Base-by-base conservation (phyloP, 2,888 invertebrate species). In the Labia minor region DNA sequence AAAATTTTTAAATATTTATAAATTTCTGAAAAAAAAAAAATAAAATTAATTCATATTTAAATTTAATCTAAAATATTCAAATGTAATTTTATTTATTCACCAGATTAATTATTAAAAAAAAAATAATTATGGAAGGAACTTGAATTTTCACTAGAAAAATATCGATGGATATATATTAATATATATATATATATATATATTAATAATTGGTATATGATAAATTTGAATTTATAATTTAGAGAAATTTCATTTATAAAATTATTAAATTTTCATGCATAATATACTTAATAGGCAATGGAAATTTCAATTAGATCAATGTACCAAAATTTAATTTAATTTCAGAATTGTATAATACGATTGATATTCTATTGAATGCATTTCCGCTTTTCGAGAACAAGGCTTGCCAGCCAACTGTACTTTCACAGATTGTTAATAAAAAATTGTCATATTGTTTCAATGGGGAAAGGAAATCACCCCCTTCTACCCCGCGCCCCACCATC, bases 371-470 rank as follows among this genome's bases (percentile, higher is more conserved):
- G 8, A 49, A 49, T 49, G 49, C 16, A 49, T 49, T 49, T 49
- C 49, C 49, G 49, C 49, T 49, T 49, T 49, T 49, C 14, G 3
- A n/a, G 49, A 49, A 49, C 14, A 11, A 49, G 49, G 49, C n/a
- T 49, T 49, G 2, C 14, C 3, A 49, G 49, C 16, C n/a, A 49
- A 49, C 49, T 49, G n/a, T n/a, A 49, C 49, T 49, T 49, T 49
- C 49, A 49, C 49, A 49, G 49, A 49, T 16, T 49, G 49, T 49
- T 49, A 49, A 49, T 49, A 49, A 49, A 49, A 49, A 8, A 49
- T 49, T 49, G 49, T 49, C 49, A 49, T 49, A 49, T 49, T 49
- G 49, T 49, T 49, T 49, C 14, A 16, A n/a, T n/a, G 49, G 49
- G 16, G 49, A 49, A 49, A 49, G 49, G 49, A 49, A 49, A 49